Evolutionary conservation across 2,888 invertebrate genomes (phyloP).

Genomic region (Petrophora chlorosata): DNA sequence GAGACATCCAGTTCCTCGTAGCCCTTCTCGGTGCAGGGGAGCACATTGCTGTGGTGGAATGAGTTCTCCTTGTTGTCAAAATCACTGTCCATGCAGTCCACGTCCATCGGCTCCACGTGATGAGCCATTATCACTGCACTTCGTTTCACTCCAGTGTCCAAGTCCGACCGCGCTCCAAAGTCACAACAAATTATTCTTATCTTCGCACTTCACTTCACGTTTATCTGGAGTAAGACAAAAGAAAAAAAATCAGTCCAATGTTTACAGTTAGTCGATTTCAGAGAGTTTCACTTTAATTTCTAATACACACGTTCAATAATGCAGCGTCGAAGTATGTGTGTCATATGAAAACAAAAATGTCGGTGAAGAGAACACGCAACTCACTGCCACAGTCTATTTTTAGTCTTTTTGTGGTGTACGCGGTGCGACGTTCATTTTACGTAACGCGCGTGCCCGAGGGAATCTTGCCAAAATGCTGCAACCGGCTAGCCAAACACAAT

Average conservation of each 20-base stretch:
- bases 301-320: slow-evolving; percentile 57
- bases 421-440: slow-evolving; percentile 70
- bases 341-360: slow-evolving; percentile 80
- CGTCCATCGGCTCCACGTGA: slow-evolving; percentile 70
- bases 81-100: slow-evolving; percentile 64
- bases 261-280: slow-evolving; percentile 70
- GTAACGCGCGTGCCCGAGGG: slow-evolving; percentile 72
- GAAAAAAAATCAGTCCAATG: slow-evolving; percentile 66
- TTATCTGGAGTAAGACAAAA: slow-evolving; percentile 51
- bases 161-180: slow-evolving; percentile 26
- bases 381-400: slow-evolving; percentile 77
- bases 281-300: slow-evolving; percentile 77
- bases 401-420: slow-evolving; percentile 72
- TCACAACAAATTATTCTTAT: slow-evolving; percentile 31
- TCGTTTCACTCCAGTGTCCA: slow-evolving; percentile 28
- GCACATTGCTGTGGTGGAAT: slow-evolving; percentile 66
- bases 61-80: slow-evolving; percentile 77
- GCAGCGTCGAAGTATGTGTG: slow-evolving; percentile 69
- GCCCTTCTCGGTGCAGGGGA: slow-evolving; percentile 69
- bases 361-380: slow-evolving; percentile 67
- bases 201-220: slow-evolving; percentile 41
- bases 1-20: slow-evolving; percentile 76
- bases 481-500: slow-evolving; percentile 32
- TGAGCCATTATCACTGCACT: slow-evolving; percentile 62
- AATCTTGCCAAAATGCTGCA: slow-evolving; percentile 76